These are phyloP conservation scores for Isichthys henryi DNA, from an alignment of 2,113 vertebrate genomes.

Conservation along the genomic window DNA sequence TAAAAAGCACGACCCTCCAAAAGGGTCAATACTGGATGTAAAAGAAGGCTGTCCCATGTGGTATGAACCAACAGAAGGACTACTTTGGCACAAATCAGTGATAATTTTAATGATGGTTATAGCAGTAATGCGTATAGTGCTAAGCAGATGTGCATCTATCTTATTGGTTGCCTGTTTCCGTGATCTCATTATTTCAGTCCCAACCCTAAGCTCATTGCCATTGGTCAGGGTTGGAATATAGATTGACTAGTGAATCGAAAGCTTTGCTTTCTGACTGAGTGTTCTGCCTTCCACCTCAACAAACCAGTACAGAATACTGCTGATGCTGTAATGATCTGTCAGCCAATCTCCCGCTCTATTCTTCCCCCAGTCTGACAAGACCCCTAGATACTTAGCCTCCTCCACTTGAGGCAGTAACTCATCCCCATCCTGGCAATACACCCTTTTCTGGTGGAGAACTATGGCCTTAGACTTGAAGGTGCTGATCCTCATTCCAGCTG, in stretches of 20 bases:
- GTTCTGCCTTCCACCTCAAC: not conserved
- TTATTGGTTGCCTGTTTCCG: not conserved
- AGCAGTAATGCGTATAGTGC: not conserved
- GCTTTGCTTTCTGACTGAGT: not conserved
- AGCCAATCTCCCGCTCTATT: not conserved
- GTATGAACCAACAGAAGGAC: not conserved
- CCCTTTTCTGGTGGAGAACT: not conserved
- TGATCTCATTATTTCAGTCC: not conserved
- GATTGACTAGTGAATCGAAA: not conserved
- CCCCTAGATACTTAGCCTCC: not conserved
- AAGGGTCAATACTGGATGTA: not conserved
- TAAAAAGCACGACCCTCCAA: not conserved
- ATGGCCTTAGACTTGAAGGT: not conserved
- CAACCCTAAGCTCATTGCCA: not conserved
- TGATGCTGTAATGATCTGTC: not conserved
- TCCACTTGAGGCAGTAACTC: not conserved
- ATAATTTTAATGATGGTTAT: not conserved
- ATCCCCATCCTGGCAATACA: not conserved
- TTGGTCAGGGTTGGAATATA: not conserved
- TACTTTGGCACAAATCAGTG: not conserved
- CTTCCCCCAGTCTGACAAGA: not conserved
- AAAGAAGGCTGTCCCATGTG: not conserved
- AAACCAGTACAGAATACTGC: not conserved
- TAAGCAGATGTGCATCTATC: not conserved
- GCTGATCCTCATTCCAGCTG: not conserved